Evolutionary conservation across 1,140 invertebrate genomes (phyloP), one percentile per base, ranked within the genome.

Genomic region (Meloidogyne hapla): DNA sequence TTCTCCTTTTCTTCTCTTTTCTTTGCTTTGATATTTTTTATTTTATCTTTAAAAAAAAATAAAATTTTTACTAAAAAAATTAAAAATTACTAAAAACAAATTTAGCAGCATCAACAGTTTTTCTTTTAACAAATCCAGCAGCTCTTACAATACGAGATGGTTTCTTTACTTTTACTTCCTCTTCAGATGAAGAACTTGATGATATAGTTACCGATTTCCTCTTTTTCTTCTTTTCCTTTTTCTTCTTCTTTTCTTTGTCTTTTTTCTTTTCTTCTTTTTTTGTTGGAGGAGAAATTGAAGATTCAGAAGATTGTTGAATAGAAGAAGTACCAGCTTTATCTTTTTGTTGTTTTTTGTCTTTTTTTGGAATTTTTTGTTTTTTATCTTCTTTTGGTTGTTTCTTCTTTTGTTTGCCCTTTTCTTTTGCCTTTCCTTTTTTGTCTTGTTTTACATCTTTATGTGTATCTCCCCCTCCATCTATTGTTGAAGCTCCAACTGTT

Each of bases 1-100:
- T 26, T 69, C 15, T 69, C 38, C 9, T 69, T 33, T 45, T 26
- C 13, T 69, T 45, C 13, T n/a, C 68, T 70, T 70, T 38, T 61
- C n/a, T 70, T 69, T 56, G 13, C 28, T 45, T 21, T 67, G 18
- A 12, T 25, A 69, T 69, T 40, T 48, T 26, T 69, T 5, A 40
- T 33, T 67, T 67, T 56, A 56, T 56, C 48, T 56, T 6, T 4
- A 56, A 56, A 56, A 56, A n/a, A 56, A 56, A n/a, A n/a, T n/a
- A n/a, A 56, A 5, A 56, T n/a, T 56, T 56, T 15, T n/a, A n/a
- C 33, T 33, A 33, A 33, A 33, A 33, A 33, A 33, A 48, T 18
- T n/a, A n/a, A n/a, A n/a, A n/a, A n/a, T 48, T 56, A 56, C 48
- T 56, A 56, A n/a, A n/a, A 56, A n/a, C 48, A 48, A 48, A 48